Evolutionary conservation across 2,797 vertebrate genomes (phyloP).

Genomic region (Scyliorhinus canicula): DNA sequence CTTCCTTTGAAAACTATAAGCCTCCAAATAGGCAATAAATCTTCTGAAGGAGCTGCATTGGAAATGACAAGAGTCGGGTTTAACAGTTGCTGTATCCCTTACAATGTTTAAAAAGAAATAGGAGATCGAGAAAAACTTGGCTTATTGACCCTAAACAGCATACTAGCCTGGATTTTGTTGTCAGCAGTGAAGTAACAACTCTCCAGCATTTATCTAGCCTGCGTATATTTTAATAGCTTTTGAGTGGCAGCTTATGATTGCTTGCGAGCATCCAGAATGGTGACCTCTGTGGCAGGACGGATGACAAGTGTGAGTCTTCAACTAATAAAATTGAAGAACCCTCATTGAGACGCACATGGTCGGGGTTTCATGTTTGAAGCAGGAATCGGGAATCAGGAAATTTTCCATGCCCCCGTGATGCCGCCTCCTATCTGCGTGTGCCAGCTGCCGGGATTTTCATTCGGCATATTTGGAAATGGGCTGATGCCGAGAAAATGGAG

Average conservation of each 20-base stretch:
- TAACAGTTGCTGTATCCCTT: neutral
- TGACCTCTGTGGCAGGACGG: neutral
- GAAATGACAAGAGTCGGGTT: neutral
- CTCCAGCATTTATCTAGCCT: neutral
- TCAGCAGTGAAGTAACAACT: neutral
- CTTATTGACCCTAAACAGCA: neutral
- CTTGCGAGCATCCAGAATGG: neutral
- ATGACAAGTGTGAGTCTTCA: neutral
- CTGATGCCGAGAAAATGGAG: no score
- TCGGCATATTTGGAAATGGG: neutral
- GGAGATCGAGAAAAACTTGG: neutral
- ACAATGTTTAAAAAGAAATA: neutral
- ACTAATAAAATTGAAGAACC: neutral
- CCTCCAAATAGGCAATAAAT: conserved; percentile 8
- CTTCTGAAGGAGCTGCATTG: neutral
- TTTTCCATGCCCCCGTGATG: neutral
- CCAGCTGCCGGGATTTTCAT: neutral
- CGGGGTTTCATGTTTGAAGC: neutral
- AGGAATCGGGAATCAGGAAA: neutral
- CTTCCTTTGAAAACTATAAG: conserved; percentile 19
- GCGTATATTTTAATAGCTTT: neutral
- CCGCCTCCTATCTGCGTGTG: neutral
- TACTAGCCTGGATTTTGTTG: neutral
- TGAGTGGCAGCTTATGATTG: neutral
- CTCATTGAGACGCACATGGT: neutral